These are phyloP conservation scores for Lapara coniferarum DNA, from an alignment of 2,888 invertebrate species.

Conservation along the genomic window DNA sequence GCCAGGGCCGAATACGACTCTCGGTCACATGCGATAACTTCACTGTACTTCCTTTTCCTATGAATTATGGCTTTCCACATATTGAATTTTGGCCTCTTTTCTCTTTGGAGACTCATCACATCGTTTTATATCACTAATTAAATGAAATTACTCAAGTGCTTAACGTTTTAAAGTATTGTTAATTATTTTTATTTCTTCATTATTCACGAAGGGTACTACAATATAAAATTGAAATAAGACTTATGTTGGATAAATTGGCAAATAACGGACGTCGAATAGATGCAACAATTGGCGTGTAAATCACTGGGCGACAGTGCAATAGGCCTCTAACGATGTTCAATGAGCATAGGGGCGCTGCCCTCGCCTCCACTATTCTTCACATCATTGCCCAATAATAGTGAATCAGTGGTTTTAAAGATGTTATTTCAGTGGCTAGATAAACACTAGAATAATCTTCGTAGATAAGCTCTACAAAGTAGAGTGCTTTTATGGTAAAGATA, in stretches of 20 bases:
- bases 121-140: conserved; percentile 43
- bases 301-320: conserved; percentile 58
- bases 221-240: conserved; percentile 38
- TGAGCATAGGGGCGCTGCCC: conserved; percentile 71
- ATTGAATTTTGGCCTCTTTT: conserved; percentile 68
- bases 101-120: conserved; percentile 75
- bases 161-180: neutral
- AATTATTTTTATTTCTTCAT: conserved; percentile 2
- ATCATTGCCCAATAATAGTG: conserved; percentile 23
- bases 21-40: conserved; percentile 67
- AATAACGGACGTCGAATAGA: conserved; percentile 45
- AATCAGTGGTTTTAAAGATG: conserved; percentile 16
- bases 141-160: conserved; percentile 27
- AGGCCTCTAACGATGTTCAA: conserved; percentile 63
- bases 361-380: conserved; percentile 30
- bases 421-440: conserved; percentile 15
- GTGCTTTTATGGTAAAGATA: conserved; percentile 13
- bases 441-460: neutral
- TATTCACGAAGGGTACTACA: neutral
- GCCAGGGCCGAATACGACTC: conserved; percentile 77
- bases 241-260: conserved; percentile 41
- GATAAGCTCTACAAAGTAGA: neutral
- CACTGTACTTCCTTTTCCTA: conserved; percentile 77
- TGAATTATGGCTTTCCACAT: conserved; percentile 80
- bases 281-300: conserved; percentile 68